phyloP scores from a whole-genome alignment of 35 echinoderm and acorn worm genomes.

The Anneissia japonica region DNA sequence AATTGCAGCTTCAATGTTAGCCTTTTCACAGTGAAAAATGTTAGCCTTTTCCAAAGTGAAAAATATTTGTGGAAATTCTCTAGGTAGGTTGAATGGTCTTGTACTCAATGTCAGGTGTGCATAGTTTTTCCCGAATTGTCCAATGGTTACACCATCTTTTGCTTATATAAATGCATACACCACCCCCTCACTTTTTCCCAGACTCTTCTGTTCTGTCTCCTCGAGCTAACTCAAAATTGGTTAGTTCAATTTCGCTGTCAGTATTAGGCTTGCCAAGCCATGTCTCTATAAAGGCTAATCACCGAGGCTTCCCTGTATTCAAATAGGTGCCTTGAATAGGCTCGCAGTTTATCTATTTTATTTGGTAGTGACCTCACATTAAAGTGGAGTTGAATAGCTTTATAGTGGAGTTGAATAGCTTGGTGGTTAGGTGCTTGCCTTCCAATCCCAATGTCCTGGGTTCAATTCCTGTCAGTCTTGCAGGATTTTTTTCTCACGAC shows the following conservation, averaged over 20 bases:
- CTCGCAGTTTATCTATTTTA: too few species aligned
- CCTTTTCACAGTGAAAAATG: conserved; percentile 38
- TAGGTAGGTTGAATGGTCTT: conserved; percentile 43
- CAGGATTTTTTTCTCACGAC: too few species aligned
- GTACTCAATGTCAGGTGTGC: conserved; percentile 49
- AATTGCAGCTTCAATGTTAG: conserved; percentile 6
- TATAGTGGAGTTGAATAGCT: too few species aligned
- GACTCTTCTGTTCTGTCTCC: conserved; percentile 26
- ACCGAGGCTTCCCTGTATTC: conserved; percentile 30
- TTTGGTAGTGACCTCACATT: too few species aligned
- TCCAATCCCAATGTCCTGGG: too few species aligned
- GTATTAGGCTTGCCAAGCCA: conserved; percentile 29
- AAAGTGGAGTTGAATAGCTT: too few species aligned
- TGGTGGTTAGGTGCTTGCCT: too few species aligned
- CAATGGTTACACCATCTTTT: conserved; percentile 45
- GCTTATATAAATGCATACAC: conserved; percentile 48
- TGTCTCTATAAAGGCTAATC: conserved; percentile 47
- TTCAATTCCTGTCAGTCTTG: too few species aligned
- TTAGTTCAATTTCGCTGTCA: conserved; percentile 7
- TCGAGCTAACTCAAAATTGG: conserved; percentile 10
- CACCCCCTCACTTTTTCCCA: conserved; percentile 36
- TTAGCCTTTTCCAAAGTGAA: conserved; percentile 44
- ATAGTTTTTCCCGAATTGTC: conserved; percentile 11
- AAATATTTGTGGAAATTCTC: conserved; percentile 52
- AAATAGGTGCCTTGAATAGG: conserved; percentile 14